phyloP scores from a whole-genome alignment of 2,797 vertebrate species.

The Danio albolineatus region DNA sequence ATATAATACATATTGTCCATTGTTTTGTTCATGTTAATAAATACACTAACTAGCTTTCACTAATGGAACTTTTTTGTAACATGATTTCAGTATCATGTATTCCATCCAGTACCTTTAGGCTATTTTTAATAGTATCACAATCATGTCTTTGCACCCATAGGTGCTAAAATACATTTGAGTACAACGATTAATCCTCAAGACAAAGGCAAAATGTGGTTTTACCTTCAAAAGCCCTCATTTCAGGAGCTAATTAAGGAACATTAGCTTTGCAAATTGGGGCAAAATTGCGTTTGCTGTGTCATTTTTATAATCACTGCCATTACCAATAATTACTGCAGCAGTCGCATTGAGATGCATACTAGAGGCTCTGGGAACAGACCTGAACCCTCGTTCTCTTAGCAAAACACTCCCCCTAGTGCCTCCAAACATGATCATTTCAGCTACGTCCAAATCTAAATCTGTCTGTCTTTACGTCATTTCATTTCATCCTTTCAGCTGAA shows the following conservation, averaged over 20 bases:
- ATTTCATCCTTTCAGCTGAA: not conserved
- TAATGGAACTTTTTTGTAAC: too few species aligned
- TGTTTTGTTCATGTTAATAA: too few species aligned
- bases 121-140: too few species aligned
- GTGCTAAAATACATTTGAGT: not conserved
- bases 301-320: constrained; percentile 68
- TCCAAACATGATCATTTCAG: constrained; percentile 8
- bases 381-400: constrained; percentile 36
- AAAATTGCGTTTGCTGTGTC: constrained; percentile 67
- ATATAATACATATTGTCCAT: too few species aligned
- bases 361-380: constrained; percentile 44
- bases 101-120: too few species aligned
- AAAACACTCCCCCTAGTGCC: constrained; percentile 61
- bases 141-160: not conserved
- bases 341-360: constrained; percentile 61
- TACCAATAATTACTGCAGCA: constrained; percentile 66
- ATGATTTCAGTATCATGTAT: too few species aligned
- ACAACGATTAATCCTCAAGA: constrained; percentile 9
- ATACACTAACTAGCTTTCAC: too few species aligned
- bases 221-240: constrained; percentile 63
- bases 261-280: constrained; percentile 66
- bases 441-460: constrained; percentile 19
- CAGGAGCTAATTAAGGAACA: constrained; percentile 62
- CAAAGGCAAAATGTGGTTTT: constrained; percentile 44
- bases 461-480: not conserved